Evolutionary conservation across 2,888 invertebrate species (phyloP), one percentile per base, ranked within the genome.

Genomic region (Cephalotes varians): DNA sequence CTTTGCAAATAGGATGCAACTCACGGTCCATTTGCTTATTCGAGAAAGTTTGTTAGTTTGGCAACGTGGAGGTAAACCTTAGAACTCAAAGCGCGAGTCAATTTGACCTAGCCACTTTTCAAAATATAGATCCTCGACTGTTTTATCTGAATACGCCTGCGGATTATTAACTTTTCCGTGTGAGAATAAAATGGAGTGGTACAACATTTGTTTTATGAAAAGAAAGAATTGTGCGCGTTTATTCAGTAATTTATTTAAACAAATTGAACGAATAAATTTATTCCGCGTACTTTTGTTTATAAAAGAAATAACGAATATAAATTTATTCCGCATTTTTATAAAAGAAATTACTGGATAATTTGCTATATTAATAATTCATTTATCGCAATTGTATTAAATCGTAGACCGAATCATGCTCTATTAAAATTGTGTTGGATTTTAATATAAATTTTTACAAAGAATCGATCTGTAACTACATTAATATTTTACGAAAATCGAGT

Each of bases 31-130:
- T 79, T 67, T 79, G 44, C 77, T 79, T 69, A 69, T 69, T 56
- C 77, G 71, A 21, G 31, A 25, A 79, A 58, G 44, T 79, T 69
- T 79, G 77, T 79, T 69, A 79, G 56, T 44, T 77, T 31, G 67
- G 77, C 77, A 62, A 77, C 44, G 56, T 18, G 71, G 44, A 69
- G 71, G 71, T 69, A 79, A 79, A 79, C 44, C 54, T 40, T 56
- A 34, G 54, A 69, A 69, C 56, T 54, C 77, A 69, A 69, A 69
- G 56, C 77, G 44, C 31, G 44, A 79, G 77, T 79, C 77, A 79
- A 79, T 69, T 79, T 79, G 71, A 69, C 77, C 71, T 69, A 58
- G 44, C 56, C 71, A 79, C 77, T 79, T 69, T 79, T 79, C 71
- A 69, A 79, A 79, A 79, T 79, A 56, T 56, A 69, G 31, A 79